Evolutionary conservation across 2,797 vertebrate genomes (phyloP).

Genomic region (Parambassis ranga): DNA sequence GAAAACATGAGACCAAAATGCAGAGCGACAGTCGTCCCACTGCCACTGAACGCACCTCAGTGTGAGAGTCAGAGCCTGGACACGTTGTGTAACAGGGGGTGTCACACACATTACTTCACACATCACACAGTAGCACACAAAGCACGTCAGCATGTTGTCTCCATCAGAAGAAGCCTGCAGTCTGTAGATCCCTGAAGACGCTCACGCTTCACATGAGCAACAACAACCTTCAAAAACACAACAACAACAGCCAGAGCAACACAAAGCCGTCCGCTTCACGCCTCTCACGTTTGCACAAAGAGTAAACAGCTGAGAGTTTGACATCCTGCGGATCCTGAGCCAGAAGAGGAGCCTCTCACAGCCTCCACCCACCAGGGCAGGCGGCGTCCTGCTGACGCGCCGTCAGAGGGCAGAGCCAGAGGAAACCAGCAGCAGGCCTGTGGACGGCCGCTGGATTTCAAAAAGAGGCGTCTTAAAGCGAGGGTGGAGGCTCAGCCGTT

Average conservation of each 20-base stretch:
- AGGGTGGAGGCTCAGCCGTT: slow-evolving; percentile 68
- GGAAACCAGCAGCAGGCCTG: neutral
- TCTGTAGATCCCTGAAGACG: slow-evolving; percentile 73
- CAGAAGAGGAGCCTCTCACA: slow-evolving; percentile 15
- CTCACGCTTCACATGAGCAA: slow-evolving; percentile 61
- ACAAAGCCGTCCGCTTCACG: slow-evolving; percentile 15
- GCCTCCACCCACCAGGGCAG: neutral
- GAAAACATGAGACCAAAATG: slow-evolving; percentile 6
- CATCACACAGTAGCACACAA: slow-evolving; percentile 39
- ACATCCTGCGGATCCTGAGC: slow-evolving; percentile 38
- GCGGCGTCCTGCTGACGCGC: neutral
- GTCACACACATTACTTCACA: slow-evolving; percentile 21
- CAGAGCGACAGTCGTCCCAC: slow-evolving; percentile 8
- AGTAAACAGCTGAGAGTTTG: slow-evolving; percentile 47
- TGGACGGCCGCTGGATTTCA: neutral
- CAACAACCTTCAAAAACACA: slow-evolving; percentile 5
- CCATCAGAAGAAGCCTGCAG: slow-evolving; percentile 36
- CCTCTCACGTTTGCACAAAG: slow-evolving; percentile 26
- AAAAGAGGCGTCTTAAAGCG: neutral
- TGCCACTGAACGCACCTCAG: slow-evolving; percentile 18
- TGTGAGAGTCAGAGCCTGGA: neutral
- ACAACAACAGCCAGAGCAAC: neutral
- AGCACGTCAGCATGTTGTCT: slow-evolving; percentile 29
- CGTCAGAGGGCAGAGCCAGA: too few species aligned
- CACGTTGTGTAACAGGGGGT: slow-evolving; percentile 39